phyloP scores from a whole-genome alignment of 37 sponge, comb jelly and placozoan genomes.

The Tethya wilhelma region DNA sequence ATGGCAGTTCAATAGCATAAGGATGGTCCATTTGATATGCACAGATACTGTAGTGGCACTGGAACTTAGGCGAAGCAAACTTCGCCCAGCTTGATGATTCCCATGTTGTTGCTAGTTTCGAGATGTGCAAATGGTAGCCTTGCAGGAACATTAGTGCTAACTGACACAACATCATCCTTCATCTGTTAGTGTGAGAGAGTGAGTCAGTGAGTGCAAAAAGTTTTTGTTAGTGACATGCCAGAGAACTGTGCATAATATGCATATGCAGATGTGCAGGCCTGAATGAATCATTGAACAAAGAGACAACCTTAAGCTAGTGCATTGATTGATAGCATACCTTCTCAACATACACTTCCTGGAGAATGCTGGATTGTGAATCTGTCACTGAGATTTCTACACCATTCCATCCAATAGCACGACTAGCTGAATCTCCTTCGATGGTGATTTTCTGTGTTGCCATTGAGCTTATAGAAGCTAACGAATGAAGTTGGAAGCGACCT shows the following conservation, averaged over 20 bases:
- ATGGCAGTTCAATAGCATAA: background rate
- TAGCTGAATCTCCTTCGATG: slow-evolving; percentile 20
- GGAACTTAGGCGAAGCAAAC: slow-evolving; percentile 63
- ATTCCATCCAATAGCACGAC: slow-evolving; percentile 36
- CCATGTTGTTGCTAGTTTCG: background rate
- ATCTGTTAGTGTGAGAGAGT: background rate
- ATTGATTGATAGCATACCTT: slow-evolving; percentile 5
- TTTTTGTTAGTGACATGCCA: no score
- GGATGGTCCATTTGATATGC: no score
- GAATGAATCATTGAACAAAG: no score
- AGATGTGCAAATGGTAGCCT: slow-evolving; percentile 50
- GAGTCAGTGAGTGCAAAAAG: no score
- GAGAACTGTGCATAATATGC: no score
- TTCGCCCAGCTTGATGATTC: slow-evolving; percentile 33
- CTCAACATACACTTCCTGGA: slow-evolving; percentile 7
- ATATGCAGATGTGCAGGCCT: no score
- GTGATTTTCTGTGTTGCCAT: slow-evolving; percentile 24
- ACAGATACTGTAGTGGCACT: background rate
- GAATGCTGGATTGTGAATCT: background rate
- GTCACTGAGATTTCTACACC: slow-evolving; percentile 19
- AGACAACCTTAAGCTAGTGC: no score
- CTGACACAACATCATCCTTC: slow-evolving; percentile 15
- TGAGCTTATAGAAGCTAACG: slow-evolving; percentile 22
- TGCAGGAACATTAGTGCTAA: slow-evolving; percentile 32
- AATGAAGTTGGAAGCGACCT: slow-evolving; percentile 18